Percentiles rank a stretch among this genome's conserved stretches.
phyloP scores from a whole-genome alignment of 2,888 invertebrate genomes.

The Cheilosia variabilis region DNA sequence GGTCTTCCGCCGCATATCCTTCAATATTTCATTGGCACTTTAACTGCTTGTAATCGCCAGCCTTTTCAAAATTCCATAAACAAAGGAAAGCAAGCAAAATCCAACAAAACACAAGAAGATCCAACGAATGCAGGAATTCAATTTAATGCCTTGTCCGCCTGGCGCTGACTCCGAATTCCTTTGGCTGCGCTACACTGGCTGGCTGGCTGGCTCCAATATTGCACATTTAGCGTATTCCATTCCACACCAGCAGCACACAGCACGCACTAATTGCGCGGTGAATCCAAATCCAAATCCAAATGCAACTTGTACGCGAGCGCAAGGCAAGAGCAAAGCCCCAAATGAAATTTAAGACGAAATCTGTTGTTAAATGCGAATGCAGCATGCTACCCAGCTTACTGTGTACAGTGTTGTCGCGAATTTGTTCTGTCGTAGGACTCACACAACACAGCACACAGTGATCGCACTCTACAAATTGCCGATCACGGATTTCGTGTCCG shows the following conservation, averaged over 20 bases:
- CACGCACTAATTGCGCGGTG: conserved; percentile 70
- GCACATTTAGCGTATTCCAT: conserved; percentile 34
- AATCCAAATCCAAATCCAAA: conserved; percentile 25
- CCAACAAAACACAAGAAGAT: conserved; percentile 11
- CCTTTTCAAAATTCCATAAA: conserved; percentile 1
- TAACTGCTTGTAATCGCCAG: background rate
- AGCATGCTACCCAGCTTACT: conserved; percentile 70
- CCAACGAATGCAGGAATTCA: conserved; percentile 25
- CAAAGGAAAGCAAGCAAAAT: conserved; percentile 3
- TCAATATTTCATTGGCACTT: conserved; percentile 1
- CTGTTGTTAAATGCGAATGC: conserved; percentile 67
- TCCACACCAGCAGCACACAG: conserved; percentile 41
- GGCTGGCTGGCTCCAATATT: conserved; percentile 35
- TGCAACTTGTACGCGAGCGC: conserved; percentile 45
- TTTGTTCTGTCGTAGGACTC: conserved; percentile 65
- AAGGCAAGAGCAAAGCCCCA: conserved; percentile 18
- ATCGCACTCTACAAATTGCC: conserved; percentile 82
- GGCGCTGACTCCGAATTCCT: conserved; percentile 57
- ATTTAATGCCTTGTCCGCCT: conserved; percentile 46
- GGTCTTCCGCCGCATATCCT: background rate
- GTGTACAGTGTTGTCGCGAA: conserved; percentile 62
- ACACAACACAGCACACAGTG: conserved; percentile 39
- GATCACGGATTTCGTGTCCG: conserved; percentile 84
- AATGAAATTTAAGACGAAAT: conserved; percentile 71
- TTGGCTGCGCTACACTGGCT: background rate